Conservation (phyloP, 2,113 vertebrate genomes). For the Plecotus auritus region DNA sequence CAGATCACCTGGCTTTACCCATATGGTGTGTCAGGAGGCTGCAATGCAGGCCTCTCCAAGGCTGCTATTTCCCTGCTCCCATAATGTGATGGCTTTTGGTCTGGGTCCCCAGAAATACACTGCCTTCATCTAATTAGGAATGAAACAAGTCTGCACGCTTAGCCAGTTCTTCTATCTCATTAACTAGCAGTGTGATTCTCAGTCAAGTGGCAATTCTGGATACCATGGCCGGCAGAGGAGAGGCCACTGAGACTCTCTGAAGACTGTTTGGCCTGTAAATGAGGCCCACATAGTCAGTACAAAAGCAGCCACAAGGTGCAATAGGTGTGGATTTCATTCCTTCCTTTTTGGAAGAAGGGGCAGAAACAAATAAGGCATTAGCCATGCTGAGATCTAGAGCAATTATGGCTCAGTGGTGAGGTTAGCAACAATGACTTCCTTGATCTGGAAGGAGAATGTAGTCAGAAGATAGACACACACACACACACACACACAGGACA, state of each 20-base stretch:
- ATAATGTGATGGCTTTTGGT: neutral
- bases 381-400: neutral
- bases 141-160: neutral
- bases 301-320: neutral
- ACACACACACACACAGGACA: neutral
- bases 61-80: neutral
- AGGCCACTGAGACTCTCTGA: neutral
- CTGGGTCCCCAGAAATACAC: neutral
- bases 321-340: neutral
- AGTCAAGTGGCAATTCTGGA: neutral
- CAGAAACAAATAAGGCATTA: neutral
- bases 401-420: neutral
- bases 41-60: neutral
- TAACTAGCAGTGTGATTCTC: neutral
- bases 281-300: neutral
- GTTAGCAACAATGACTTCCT: neutral
- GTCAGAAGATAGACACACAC: neutral
- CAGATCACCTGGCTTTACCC: neutral
- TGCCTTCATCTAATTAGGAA: neutral
- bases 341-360: neutral
- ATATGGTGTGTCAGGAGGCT: neutral
- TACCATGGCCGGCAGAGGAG: neutral
- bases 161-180: neutral
- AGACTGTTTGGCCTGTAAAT: neutral
- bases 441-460: neutral